Base-by-base conservation (phyloP, 2,888 invertebrate genomes). In the Megamerina dolium region DNA sequence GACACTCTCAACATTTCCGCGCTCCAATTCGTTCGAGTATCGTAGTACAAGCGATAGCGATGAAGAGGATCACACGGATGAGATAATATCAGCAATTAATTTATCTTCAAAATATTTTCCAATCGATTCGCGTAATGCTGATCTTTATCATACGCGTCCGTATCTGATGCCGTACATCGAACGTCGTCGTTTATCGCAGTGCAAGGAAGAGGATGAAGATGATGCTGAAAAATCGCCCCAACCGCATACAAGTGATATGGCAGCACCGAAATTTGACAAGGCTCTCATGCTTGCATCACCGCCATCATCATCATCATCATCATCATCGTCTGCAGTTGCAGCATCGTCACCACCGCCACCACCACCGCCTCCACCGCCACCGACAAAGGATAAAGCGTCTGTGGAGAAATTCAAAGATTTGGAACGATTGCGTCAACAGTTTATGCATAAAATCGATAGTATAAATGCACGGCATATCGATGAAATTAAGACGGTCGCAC, bases 181-280 rank as follows among this genome's bases (percentile, higher is more conserved):
- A 56, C 74, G 81, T 5, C 74, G 85, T 21, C 77, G 88, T 12
- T 68, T 88, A 50, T 88, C 87, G 3, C 87, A 88, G 68, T 88
- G 88, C 64, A 78, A 84, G 47, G 88, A 88, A 64, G 88, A 88
- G 71, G 88, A 88, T 58, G 87, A 88, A 64, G 85, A 86, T 41
- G 85, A 85, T 52, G 57, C 55, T 8, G 68, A 68, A 4, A 66
- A 64, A 36, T 59, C 64, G 3, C 57, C 61, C 5, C 54, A 62
- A 20, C 48, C 55, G 2, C 50, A 55, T 8, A 38, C 29, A 10
- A 32, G 42, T 23, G 29, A 23, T 21, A 34, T 45, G 38, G 26
- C 39, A 3, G 30, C 49, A n/a, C 45, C 37, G 5, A 50, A 50
- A 13, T 48, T 51, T 10, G 54, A 56, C 12, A 27, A 39, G 18